Percentiles rank a stretch among this genome's conserved stretches.
phyloP scores from a whole-genome alignment of 2,888 invertebrate species.

The Drosophila mercatorum region DNA sequence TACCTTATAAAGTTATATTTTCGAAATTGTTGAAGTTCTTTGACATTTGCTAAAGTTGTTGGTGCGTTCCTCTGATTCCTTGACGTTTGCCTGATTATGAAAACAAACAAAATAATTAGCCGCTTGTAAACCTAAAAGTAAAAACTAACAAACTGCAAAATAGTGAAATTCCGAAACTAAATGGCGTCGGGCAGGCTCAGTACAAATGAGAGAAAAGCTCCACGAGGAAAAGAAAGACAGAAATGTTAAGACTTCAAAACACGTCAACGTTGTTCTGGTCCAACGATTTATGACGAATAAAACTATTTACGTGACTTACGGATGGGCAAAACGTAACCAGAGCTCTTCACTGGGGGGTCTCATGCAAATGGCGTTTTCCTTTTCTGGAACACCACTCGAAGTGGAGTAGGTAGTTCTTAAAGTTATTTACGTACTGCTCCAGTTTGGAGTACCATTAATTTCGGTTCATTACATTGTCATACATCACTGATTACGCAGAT shows the following conservation, averaged over 20 bases:
- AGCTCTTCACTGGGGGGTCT: constrained; percentile 39
- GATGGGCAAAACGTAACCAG: constrained; percentile 36
- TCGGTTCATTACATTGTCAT: constrained; percentile 79
- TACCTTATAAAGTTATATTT: not conserved
- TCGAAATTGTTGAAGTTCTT: not conserved
- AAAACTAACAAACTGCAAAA: constrained; percentile 50
- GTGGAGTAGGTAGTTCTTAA: constrained; percentile 35
- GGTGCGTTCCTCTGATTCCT: constrained; percentile 29
- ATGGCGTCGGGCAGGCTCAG: constrained; percentile 48
- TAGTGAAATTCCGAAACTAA: constrained; percentile 74
- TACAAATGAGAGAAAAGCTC: constrained; percentile 55
- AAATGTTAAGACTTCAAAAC: constrained; percentile 43
- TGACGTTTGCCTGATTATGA: constrained; percentile 33
- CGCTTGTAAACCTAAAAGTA: constrained; percentile 60
- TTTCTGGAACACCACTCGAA: constrained; percentile 42
- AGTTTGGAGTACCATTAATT: constrained; percentile 73
- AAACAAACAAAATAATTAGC: constrained; percentile 78
- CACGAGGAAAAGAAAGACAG: constrained; percentile 17
- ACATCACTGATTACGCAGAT: constrained; percentile 68
- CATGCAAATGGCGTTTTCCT: constrained; percentile 49
- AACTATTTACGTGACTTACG: constrained; percentile 76
- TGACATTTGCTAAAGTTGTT: constrained; percentile 10
- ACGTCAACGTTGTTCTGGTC: constrained; percentile 79
- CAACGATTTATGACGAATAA: constrained; percentile 78
- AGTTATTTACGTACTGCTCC: constrained; percentile 63